Conservation (phyloP, 1,140 invertebrate species). For the Drosophila sturtevanti region DNA sequence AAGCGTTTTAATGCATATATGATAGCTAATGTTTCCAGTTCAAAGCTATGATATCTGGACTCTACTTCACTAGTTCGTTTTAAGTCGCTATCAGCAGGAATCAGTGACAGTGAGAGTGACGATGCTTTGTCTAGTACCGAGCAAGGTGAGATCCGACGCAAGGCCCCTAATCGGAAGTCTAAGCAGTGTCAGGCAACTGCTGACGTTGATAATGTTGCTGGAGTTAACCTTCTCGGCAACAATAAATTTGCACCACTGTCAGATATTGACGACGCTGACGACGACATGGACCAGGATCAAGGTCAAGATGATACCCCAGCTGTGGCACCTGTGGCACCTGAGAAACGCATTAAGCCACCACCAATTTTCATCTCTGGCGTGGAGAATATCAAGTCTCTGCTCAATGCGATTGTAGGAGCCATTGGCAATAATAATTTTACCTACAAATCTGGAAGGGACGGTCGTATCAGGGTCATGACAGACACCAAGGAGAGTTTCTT, state of each 20-base stretch:
- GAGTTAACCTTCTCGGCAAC: background rate
- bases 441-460: background rate
- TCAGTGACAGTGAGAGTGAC: too few species aligned
- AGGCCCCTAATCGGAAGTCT: background rate
- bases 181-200: background rate
- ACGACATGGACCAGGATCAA: background rate
- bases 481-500: background rate
- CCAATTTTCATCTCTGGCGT: conserved; percentile 3
- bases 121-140: background rate
- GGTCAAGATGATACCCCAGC: background rate
- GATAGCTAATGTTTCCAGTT: too few species aligned
- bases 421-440: background rate
- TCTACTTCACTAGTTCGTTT: too few species aligned
- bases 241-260: background rate
- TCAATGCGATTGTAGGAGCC: background rate
- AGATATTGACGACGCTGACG: background rate
- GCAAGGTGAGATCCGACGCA: background rate
- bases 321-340: background rate
- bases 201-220: background rate
- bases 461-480: background rate
- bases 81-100: background rate
- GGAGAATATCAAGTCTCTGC: background rate
- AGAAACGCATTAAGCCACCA: conserved; percentile 9
- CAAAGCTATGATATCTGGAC: too few species aligned
- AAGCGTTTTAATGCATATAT: too few species aligned